Percentiles rank a stretch among this genome's conserved stretches.
These are phyloP conservation scores for Chrysodeixis includens DNA, from an alignment of 2,888 invertebrate genomes.

Conservation along the genomic window DNA sequence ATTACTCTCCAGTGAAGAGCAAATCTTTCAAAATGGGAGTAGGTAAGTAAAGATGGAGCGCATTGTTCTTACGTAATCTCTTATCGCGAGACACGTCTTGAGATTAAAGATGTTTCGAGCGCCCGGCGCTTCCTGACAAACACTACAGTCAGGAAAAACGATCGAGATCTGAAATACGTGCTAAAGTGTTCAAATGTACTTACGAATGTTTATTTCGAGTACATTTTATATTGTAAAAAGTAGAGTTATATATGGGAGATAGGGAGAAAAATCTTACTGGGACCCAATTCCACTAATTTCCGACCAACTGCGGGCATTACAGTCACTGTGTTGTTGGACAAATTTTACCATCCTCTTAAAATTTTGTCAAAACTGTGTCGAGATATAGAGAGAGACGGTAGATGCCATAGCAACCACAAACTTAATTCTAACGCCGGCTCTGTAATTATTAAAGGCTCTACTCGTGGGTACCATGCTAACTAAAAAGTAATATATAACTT, in stretches of 20 bases:
- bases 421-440: no score
- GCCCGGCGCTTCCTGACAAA: background rate
- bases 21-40: background rate
- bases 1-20: background rate
- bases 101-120: background rate
- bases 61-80: slow-evolving; percentile 5
- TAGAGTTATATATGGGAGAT: background rate
- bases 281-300: background rate
- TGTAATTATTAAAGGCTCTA: no score
- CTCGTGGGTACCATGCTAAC: no score
- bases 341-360: no score
- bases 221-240: background rate
- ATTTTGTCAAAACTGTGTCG: no score
- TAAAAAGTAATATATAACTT: no score
- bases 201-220: background rate
- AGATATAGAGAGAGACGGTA: no score
- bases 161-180: slow-evolving; percentile 1
- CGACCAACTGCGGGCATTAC: no score
- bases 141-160: background rate
- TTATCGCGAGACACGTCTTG: slow-evolving; percentile 2
- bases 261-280: background rate
- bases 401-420: no score
- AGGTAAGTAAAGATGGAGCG: background rate
- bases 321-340: no score
- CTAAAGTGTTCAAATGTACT: slow-evolving; percentile 1